Percentiles rank a stretch among this genome's conserved stretches.
These are phyloP conservation scores for Hoplias malabaricus DNA, from an alignment of 2,113 vertebrate genomes.

Conservation along the genomic window DNA sequence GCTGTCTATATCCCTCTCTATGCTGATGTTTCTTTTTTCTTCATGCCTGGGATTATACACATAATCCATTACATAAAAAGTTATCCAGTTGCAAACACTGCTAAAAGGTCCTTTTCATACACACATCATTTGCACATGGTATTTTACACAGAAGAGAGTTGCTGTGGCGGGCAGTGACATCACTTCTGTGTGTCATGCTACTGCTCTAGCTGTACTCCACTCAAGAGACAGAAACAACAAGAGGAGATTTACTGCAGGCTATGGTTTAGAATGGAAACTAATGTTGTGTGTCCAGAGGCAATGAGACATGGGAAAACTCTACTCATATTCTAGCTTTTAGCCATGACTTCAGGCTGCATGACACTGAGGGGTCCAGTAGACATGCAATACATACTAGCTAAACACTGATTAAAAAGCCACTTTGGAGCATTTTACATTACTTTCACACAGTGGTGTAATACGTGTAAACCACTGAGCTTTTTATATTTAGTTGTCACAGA, in stretches of 20 bases:
- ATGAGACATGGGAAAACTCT: slow-evolving; percentile 43
- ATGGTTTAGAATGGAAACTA: not conserved
- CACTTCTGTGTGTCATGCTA: slow-evolving; percentile 1
- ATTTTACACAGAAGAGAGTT: not conserved
- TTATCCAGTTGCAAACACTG: not conserved
- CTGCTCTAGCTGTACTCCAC: not conserved
- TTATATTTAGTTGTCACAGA: too few relatives aligned
- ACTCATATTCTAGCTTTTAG: slow-evolving; percentile 39
- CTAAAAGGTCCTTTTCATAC: not conserved
- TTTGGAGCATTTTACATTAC: too few relatives aligned
- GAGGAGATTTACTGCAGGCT: not conserved
- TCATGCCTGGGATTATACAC: not conserved
- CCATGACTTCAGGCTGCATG: slow-evolving; percentile 46
- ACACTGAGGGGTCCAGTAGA: slow-evolving; percentile 4
- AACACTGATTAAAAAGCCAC: too few relatives aligned
- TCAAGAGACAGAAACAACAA: not conserved
- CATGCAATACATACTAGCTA: not conserved
- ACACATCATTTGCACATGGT: not conserved
- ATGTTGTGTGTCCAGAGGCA: not conserved
- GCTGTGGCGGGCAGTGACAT: not conserved
- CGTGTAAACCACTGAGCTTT: not conserved
- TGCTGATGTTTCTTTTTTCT: not conserved
- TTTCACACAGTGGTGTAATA: too few relatives aligned
- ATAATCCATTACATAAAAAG: not conserved
- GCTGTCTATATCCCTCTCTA: not conserved